Conservation (phyloP, 37 sponge, comb jelly and placozoan species). For the Agelas oroides region DNA sequence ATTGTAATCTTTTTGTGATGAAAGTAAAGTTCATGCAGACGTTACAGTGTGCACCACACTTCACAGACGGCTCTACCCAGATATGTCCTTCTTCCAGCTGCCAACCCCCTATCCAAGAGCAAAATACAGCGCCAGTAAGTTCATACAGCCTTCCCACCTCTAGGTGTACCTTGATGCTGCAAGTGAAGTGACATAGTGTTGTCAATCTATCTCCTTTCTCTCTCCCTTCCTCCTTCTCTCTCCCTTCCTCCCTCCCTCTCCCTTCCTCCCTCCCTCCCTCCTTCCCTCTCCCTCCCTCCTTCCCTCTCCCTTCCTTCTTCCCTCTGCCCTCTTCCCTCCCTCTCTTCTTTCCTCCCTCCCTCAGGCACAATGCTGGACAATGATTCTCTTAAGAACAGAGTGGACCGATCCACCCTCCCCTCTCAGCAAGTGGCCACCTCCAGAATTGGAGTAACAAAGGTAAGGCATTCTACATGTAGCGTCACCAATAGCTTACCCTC, state of each 20-base stretch:
- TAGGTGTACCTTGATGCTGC: too few relatives aligned
- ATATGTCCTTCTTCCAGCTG: slow-evolving; percentile 94
- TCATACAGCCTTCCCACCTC: neutral
- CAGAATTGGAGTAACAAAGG: slow-evolving; percentile 72
- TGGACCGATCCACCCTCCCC: slow-evolving; percentile 57
- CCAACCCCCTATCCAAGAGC: slow-evolving; percentile 81
- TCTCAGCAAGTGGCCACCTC: slow-evolving; percentile 68
- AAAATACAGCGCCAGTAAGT: slow-evolving; percentile 53
- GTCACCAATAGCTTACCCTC: too few relatives aligned
- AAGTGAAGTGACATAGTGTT: neutral
- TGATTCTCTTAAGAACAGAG: slow-evolving; percentile 67
- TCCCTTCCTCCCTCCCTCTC: too few relatives aligned
- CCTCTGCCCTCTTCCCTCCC: too few relatives aligned
- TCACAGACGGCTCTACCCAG: slow-evolving; percentile 88
- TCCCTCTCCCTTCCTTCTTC: too few relatives aligned
- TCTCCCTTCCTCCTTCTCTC: neutral
- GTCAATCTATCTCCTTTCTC: neutral
- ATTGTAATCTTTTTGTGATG: too few relatives aligned
- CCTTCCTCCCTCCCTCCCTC: too few relatives aligned
- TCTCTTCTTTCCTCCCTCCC: too few relatives aligned
- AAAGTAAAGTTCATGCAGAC: too few relatives aligned
- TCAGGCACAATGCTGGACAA: slow-evolving; percentile 1
- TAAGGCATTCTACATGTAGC: neutral
- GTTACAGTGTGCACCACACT: too few relatives aligned
- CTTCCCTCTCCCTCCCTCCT: too few relatives aligned